A percentile compares a stretch with the other conserved stretches of the same genome.
phyloP scores from a whole-genome alignment of 2,797 vertebrate species.

The Buphagus erythrorhynchus region DNA sequence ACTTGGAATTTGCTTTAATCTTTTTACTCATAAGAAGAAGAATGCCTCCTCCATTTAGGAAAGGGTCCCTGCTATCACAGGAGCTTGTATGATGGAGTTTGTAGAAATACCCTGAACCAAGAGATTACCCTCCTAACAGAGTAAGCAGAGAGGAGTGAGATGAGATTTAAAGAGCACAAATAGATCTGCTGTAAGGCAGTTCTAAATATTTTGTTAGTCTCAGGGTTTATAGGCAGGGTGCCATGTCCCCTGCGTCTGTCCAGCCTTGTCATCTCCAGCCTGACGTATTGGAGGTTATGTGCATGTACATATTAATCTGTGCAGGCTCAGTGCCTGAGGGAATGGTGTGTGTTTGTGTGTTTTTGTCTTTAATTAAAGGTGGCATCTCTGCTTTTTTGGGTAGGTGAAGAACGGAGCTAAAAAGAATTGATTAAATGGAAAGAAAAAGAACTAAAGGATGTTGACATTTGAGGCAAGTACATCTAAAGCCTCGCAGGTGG shows the following conservation, averaged over 20 bases:
- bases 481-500: neutral
- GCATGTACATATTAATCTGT: constrained; percentile 30
- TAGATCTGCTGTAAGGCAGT: neutral
- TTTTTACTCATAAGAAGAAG: neutral
- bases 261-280: constrained; percentile 23
- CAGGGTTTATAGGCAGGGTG: neutral
- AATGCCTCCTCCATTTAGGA: neutral
- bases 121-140: neutral
- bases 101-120: neutral
- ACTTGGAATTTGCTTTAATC: neutral
- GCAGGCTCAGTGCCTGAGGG: neutral
- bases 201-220: neutral
- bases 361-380: constrained; percentile 56
- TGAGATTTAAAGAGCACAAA: neutral
- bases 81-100: neutral
- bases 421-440: neutral
- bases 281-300: constrained; percentile 19
- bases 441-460: neutral
- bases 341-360: neutral
- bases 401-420: neutral
- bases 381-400: constrained; percentile 5
- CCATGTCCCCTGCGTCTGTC: neutral
- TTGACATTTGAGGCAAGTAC: neutral
- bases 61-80: neutral
- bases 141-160: neutral